Evolutionary conservation across 2,888 invertebrate genomes (phyloP), one percentile per base, ranked within the genome.

Genomic region (Thereva unica): DNA sequence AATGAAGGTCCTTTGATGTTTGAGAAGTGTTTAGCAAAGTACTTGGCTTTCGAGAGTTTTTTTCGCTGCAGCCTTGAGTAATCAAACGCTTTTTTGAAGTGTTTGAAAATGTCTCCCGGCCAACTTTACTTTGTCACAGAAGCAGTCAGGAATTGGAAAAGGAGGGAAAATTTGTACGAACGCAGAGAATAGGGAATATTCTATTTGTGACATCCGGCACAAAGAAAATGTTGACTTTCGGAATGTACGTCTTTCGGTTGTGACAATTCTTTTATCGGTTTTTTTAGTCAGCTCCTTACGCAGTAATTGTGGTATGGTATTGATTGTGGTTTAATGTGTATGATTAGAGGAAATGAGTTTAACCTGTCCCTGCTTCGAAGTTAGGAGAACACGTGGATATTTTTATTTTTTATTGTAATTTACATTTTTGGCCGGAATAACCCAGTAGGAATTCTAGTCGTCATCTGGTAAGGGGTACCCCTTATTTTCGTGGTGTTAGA

Each of bases 11-110:
- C 50, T 61, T 61, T 61, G 61, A 61, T 61, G 61, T 61, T 50
- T 61, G 23, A 61, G 61, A 50, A 61, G 61, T 61, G 61, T 59
- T 59, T 59, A 59, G 57, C 57, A 59, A 47, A 57, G 47, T 40
- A 59, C 47, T 59, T 59, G 47, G 57, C 57, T 59, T 23, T 59
- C 57, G 57, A 59, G 38, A 59, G 57, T 59, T 40, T 55, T 55
- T 41, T 55, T 41, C 38, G 55, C 47, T 35, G 37, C 47, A 57
- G 57, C 47, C 57, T 59, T 59, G 37, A 59, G 57, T 59, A 59
- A 59, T 59, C 57, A 47, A 59, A 59, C 47, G 47, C 47, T 59
- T 59, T 23, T 50, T 59, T 59, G 47, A 59, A 59, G 57, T 47
- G 57, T 12, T 59, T 45, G 37, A 59, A 59, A 47, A 61, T 61